Evolutionary conservation across 2,888 invertebrate species (phyloP).

Genomic region (Neelides folsomi): DNA sequence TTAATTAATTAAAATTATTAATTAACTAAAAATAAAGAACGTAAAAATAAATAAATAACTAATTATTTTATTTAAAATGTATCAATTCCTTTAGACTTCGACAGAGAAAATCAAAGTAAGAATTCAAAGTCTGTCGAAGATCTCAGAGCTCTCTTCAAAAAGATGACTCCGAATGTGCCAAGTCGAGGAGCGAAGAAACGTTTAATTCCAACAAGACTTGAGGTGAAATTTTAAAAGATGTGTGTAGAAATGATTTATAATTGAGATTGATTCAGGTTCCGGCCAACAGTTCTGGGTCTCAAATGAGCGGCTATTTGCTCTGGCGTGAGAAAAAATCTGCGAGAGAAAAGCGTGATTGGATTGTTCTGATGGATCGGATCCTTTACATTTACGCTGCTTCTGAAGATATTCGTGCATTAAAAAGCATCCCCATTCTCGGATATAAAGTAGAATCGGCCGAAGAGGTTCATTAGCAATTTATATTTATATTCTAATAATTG

Average conservation of each 20-base stretch:
- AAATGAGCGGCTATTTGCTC: conserved; percentile 45
- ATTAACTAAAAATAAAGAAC: no score
- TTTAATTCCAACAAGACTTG: conserved; percentile 36
- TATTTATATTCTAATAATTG: no score
- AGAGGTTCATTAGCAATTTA: no score
- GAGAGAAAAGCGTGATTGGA: no score
- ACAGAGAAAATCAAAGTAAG: conserved; percentile 28
- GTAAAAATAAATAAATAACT: no score
- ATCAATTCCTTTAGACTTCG: conserved; percentile 29
- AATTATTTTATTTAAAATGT: no score
- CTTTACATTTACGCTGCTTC: conserved; percentile 43
- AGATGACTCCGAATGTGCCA: conserved; percentile 30
- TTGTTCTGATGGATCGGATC: conserved; percentile 45
- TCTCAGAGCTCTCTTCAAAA: conserved; percentile 36
- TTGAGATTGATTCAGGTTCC: conserved; percentile 42
- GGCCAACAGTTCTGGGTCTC: conserved; percentile 43
- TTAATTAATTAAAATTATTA: no score
- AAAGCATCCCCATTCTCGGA: conserved; percentile 43
- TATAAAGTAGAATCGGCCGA: conserved; percentile 37
- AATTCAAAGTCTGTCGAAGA: conserved; percentile 27
- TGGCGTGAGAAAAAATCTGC: conserved; percentile 37
- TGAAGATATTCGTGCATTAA: conserved; percentile 44
- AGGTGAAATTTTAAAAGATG: conserved; percentile 33
- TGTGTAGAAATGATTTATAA: conserved; percentile 9
- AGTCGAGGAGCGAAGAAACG: conserved; percentile 33